A percentile compares a stretch with the other conserved stretches of the same genome.
Conservation (phyloP, 2,797 vertebrate species). For the Dermochelys coriacea region DNA sequence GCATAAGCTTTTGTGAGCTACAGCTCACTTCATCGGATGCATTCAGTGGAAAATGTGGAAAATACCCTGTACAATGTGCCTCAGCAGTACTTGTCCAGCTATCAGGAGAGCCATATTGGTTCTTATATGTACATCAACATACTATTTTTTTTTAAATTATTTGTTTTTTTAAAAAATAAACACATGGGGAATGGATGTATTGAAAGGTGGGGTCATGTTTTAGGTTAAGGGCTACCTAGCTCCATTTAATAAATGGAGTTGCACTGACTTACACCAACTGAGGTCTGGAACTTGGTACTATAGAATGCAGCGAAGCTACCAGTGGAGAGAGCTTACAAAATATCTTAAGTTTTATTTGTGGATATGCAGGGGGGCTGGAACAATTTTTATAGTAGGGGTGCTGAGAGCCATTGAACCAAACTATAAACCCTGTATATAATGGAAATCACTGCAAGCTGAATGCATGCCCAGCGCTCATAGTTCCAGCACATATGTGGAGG, state of each 20-base stretch:
- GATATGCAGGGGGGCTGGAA: background rate
- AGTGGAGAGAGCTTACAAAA: background rate
- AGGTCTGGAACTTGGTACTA: background rate
- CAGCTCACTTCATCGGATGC: too few species aligned
- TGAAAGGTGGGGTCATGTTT: background rate
- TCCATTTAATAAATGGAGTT: background rate
- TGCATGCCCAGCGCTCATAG: too few species aligned
- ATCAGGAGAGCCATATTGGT: background rate
- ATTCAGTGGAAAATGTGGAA: too few species aligned
- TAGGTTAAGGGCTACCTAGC: background rate
- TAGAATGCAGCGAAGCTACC: background rate
- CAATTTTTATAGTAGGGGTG: too few species aligned
- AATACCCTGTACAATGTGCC: background rate
- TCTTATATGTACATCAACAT: background rate
- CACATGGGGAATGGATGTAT: background rate
- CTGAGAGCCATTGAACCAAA: too few species aligned
- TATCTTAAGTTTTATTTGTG: background rate
- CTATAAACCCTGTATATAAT: too few species aligned
- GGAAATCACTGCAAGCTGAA: too few species aligned
- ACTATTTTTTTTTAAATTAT: background rate
- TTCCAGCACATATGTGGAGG: background rate
- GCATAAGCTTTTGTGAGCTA: too few species aligned
- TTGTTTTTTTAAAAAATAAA: background rate
- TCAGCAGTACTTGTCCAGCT: background rate
- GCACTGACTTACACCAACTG: background rate